Evolutionary conservation across 2,888 invertebrate genomes (phyloP).

Genomic region (Temnothorax ravouxi): DNA sequence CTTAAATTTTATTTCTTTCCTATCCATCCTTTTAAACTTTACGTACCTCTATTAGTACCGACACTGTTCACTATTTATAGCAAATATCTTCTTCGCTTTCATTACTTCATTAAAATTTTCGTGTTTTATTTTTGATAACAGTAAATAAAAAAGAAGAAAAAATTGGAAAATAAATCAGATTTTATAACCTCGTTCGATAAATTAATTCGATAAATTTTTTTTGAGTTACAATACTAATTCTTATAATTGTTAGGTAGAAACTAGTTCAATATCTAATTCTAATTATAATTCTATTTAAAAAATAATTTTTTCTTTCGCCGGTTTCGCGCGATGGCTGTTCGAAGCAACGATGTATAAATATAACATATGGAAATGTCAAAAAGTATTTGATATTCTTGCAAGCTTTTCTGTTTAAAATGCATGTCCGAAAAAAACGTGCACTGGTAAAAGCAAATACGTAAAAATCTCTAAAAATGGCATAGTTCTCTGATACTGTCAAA

Average conservation of each 20-base stretch:
- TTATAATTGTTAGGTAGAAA: not conserved
- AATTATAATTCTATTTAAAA: not conserved
- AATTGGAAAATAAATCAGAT: not conserved
- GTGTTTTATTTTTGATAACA: not conserved
- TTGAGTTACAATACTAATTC: not conserved
- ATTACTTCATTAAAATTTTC: not conserved
- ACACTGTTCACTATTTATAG: conserved; percentile 16
- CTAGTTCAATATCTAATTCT: not conserved
- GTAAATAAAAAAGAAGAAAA: not conserved
- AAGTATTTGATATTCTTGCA: conserved; percentile 33
- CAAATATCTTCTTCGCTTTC: not conserved
- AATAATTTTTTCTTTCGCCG: not conserved
- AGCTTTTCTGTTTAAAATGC: conserved; percentile 45
- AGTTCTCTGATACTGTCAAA: conserved; percentile 2
- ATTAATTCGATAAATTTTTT: not conserved
- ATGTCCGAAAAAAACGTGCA: conserved; percentile 29
- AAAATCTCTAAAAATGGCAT: conserved; percentile 38
- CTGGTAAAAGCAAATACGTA: conserved; percentile 32
- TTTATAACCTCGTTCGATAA: not conserved
- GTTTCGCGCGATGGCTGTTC: not conserved
- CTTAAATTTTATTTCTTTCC: not conserved
- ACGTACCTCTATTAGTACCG: not conserved
- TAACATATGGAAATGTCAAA: conserved; percentile 13
- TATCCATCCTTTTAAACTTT: not conserved
- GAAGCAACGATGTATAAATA: not conserved